Base-by-base conservation (phyloP, 2,797 vertebrate species). In the Podarcis lilfordi region DNA sequence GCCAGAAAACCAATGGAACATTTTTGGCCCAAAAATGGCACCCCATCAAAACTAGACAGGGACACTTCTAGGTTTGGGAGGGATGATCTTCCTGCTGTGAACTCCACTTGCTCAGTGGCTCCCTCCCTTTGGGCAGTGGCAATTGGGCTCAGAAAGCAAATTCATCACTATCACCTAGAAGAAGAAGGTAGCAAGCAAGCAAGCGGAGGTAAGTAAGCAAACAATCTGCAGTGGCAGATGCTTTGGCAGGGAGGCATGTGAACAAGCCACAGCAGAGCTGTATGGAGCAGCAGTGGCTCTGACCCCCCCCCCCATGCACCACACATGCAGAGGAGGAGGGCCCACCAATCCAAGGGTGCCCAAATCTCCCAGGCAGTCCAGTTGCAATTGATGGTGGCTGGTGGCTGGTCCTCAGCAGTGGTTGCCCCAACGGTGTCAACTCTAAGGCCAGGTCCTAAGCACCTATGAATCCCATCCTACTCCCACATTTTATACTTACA, bases 401-500 rank as follows among this genome's bases (percentile, higher is more conserved):
- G 59, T 10, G 11, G 7, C 79, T 80, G 32, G 2, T 55, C 15
- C 29, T 55, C n/a, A 35, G 29, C 32, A 89, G 50, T 13, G 23
- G 84, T 25, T 68, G 59, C 25, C 19, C 78, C n/a, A 4, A 82
- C n/a, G 0, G 0, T 71, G 68, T 83, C 89, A 66, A 90, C 1
- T 4, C 2, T 29, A 27, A 80, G 78, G 85, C 68, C 0, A 61
- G 3, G 3, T 64, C 7, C 37, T 80, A 50, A 78, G 19, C 2
- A 71, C 37, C n/a, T 43, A 82, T 50, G 19, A 0, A 6, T 6
- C 37, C 2, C 4, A 91, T 23, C 8, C 0, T 0, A 79, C 0
- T 0, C 0, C 50, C 19, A 8, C 0, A 5, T 84, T 21, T 76
- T 10, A 10, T 8, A 82, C 45, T 0, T 50, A 50, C 11, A 45